Percentiles rank a stretch among this genome's conserved stretches.
Conservation (phyloP, 30 jellyfish, hydroid and myxozoan species). For the Aurelia sp. region DNA sequence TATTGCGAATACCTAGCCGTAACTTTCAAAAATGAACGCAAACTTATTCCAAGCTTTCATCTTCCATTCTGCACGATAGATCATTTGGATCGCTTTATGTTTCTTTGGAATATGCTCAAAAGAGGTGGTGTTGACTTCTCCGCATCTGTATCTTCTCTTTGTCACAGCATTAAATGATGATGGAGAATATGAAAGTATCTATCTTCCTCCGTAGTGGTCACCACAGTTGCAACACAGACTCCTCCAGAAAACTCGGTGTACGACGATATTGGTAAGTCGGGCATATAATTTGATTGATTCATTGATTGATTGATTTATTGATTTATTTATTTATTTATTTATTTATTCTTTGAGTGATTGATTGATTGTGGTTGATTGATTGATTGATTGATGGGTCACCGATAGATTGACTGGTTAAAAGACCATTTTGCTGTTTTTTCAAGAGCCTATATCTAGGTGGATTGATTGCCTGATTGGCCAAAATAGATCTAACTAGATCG, state of each 20-base stretch:
- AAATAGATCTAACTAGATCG: too few species aligned
- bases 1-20: too few species aligned
- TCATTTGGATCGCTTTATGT: too few species aligned
- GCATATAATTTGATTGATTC: not conserved
- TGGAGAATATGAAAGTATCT: not conserved
- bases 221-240: slow-evolving; percentile 86
- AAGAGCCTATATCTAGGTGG: too few species aligned
- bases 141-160: not conserved
- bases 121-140: not conserved
- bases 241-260: slow-evolving; percentile 51
- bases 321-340: not conserved
- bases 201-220: slow-evolving; percentile 44
- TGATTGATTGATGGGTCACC: not conserved
- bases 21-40: too few species aligned
- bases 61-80: too few species aligned
- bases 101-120: too few species aligned
- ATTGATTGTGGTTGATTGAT: not conserved
- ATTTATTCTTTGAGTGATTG: not conserved
- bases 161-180: not conserved
- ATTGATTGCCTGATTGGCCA: not conserved
- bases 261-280: slow-evolving; percentile 44
- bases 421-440: too few species aligned
- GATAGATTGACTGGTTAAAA: not conserved
- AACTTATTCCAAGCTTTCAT: too few species aligned
- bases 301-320: not conserved